Conservation (phyloP, 2,797 vertebrate genomes). For the Harpagifer antarcticus region DNA sequence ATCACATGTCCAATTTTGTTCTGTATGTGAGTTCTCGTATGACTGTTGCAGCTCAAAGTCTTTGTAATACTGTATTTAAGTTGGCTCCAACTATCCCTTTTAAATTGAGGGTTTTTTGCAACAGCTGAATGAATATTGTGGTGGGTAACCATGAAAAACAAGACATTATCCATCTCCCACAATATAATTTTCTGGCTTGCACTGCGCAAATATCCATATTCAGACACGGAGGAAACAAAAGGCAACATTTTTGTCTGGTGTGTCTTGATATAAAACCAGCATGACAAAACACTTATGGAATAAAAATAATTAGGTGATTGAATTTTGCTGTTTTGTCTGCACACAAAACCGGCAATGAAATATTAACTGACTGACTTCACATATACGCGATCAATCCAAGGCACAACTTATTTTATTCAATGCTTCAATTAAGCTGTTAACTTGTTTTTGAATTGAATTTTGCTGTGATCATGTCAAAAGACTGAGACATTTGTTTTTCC, state of each 20-base stretch:
- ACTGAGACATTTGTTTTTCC: not conserved
- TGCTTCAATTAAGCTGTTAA: not conserved
- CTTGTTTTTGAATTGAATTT: not conserved
- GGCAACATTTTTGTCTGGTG: constrained; percentile 17
- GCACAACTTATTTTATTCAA: constrained; percentile 17
- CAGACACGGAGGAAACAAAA: constrained; percentile 35
- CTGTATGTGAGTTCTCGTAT: constrained; percentile 4
- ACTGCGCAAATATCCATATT: constrained; percentile 13
- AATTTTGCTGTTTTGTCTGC: constrained; percentile 32
- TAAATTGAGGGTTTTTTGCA: constrained; percentile 2
- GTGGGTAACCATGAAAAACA: constrained; percentile 24
- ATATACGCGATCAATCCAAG: not conserved
- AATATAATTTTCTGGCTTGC: constrained; percentile 14
- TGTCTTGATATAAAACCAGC: constrained; percentile 33
- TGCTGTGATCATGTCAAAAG: not conserved
- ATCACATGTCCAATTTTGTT: constrained; percentile 42
- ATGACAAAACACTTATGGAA: constrained; percentile 31
- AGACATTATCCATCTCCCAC: constrained; percentile 9
- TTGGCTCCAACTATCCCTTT: not conserved
- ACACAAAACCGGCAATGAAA: constrained; percentile 28
- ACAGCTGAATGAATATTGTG: constrained; percentile 10
- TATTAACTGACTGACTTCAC: not conserved
- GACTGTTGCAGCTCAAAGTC: constrained; percentile 2
- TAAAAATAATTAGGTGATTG: constrained; percentile 27
- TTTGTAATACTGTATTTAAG: not conserved